Base-by-base conservation (phyloP, 2,113 vertebrate genomes). In the Epinephelus moara region DNA sequence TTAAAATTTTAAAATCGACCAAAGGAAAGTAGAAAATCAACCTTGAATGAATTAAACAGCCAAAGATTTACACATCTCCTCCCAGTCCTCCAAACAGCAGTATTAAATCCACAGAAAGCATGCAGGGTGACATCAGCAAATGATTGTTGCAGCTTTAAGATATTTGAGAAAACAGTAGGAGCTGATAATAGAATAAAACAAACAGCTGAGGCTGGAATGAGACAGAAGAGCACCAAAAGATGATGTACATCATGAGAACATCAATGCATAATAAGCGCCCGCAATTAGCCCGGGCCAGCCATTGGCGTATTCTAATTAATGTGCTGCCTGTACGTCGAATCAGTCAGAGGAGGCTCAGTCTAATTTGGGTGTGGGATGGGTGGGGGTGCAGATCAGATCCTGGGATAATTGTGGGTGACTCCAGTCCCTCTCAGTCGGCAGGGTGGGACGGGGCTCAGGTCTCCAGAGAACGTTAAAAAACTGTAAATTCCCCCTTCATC, bases 391-490 rank as follows among this genome's bases (percentile, higher is more conserved):
- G 88, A 94, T 93, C 94, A 93, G 92, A 93, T 94, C 91, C 84
- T 84, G 82, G 85, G 89, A 93, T 95, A 93, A 95, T 92, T 93
- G 92, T 95, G 91, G 95, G 95, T 95, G 95, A 96, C 95, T 94
- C 90, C 95, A 87, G 88, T 90, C 81, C 42, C 86, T 94, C 94
- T 91, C 95, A 59, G 88, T 86, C 79, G 72, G 82, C 25, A 30
- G 86, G 95, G 94, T 95, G 96, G 91, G 96, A 96, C 93, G 88
- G 91, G 91, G 92, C 94, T 78, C 95, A 92, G 94, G 95, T 97
- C 97, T 97, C 96, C 92, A 94, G 97, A 97, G 96, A 93, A 96
- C 91, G 95, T 95, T 96, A 94, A 96, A 92, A 96, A 97, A 96
- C 95, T 95, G 95, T 96, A 98, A 97, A 96, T 96, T 96, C 87